Conservation (phyloP, 2,797 vertebrate genomes). For the Huso huso region DNA sequence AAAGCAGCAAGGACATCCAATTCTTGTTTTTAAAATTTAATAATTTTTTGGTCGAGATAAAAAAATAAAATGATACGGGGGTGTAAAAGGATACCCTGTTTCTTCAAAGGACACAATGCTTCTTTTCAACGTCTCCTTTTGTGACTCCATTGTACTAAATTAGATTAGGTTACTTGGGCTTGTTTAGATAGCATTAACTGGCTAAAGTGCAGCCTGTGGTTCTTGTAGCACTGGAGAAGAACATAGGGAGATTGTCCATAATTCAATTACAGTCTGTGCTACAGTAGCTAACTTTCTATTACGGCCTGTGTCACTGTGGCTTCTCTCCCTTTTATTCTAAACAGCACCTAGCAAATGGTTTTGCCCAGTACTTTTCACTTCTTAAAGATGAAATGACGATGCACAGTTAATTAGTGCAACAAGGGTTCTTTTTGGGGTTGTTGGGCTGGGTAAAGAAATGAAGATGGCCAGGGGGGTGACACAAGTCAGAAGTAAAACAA, state of each 20-base stretch:
- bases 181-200: conserved; percentile 1
- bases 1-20: not conserved
- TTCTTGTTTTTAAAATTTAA: conserved; percentile 20
- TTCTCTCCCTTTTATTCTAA: too few relatives aligned
- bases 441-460: too few relatives aligned
- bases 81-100: not conserved
- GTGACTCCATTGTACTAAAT: not conserved
- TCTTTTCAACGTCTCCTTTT: not conserved
- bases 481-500: too few relatives aligned
- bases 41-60: not conserved
- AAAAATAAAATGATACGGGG: not conserved
- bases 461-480: too few relatives aligned
- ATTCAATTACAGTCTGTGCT: too few relatives aligned
- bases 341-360: too few relatives aligned
- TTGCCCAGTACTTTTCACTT: too few relatives aligned
- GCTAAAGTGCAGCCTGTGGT: conserved; percentile 3
- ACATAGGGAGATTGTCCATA: not conserved
- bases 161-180: conserved; percentile 7
- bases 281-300: too few relatives aligned
- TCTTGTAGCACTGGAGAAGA: not conserved
- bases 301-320: too few relatives aligned
- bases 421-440: too few relatives aligned
- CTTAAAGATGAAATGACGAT: too few relatives aligned
- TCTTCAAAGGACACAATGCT: conserved; percentile 2
- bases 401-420: too few relatives aligned